Percentiles rank a stretch among this genome's conserved stretches.
phyloP scores from a whole-genome alignment of 2,113 vertebrate species.

The Syngnathus scovelli region DNA sequence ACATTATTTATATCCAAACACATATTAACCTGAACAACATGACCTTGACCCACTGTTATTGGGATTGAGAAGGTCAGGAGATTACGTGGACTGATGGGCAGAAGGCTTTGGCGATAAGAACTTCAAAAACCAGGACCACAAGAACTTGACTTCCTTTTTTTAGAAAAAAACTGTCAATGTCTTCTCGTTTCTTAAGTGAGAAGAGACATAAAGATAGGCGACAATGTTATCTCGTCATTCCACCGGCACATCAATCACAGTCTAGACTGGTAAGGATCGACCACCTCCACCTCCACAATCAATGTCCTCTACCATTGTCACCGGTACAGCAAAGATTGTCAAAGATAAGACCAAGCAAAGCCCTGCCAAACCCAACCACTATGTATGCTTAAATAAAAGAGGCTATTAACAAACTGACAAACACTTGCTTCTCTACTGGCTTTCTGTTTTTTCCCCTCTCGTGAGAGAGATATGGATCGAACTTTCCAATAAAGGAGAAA shows the following conservation, averaged over 20 bases:
- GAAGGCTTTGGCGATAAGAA: constrained; percentile 62
- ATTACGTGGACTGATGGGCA: constrained; percentile 61
- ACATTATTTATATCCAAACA: constrained; percentile 29
- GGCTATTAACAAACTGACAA: constrained; percentile 60
- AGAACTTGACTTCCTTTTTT: constrained; percentile 21
- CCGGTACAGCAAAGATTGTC: constrained; percentile 62
- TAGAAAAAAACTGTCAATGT: constrained; percentile 49
- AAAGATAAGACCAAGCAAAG: constrained; percentile 56
- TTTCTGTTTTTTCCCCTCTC: constrained; percentile 13
- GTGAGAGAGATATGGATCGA: constrained; percentile 15
- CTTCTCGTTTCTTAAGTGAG: constrained; percentile 36
- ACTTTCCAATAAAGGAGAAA: constrained; percentile 2
- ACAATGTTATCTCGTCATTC: constrained; percentile 72
- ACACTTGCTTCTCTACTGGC: constrained; percentile 28
- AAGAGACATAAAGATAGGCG: constrained; percentile 63
- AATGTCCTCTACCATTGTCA: constrained; percentile 63
- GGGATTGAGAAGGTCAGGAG: constrained; percentile 42
- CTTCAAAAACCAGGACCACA: constrained; percentile 53
- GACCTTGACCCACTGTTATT: constrained; percentile 47
- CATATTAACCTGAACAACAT: constrained; percentile 41
- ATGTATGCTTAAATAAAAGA: constrained; percentile 52
- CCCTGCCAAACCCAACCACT: constrained; percentile 35
- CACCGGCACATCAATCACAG: constrained; percentile 69
- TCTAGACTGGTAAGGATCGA: constrained; percentile 61
- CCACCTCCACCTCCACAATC: constrained; percentile 61